Evolutionary conservation across 1,140 invertebrate species (phyloP).

Genomic region (Drosophila murphyi): DNA sequence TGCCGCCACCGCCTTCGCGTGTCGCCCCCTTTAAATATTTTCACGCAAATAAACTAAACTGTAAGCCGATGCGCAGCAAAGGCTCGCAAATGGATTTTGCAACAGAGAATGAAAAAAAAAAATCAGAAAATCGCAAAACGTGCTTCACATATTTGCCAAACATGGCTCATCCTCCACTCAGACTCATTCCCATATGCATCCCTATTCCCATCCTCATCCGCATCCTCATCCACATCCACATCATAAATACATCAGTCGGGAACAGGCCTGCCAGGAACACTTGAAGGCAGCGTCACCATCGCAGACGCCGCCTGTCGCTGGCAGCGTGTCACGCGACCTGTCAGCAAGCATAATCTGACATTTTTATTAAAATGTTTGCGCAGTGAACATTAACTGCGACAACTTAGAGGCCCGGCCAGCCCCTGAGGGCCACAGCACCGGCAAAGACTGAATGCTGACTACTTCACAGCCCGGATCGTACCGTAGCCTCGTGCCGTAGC

Average conservation of each 20-base stretch:
- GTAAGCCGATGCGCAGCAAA: constrained; percentile 53
- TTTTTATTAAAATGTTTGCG: constrained; percentile 83
- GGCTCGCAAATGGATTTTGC: constrained; percentile 74
- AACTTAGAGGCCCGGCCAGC: constrained; percentile 32
- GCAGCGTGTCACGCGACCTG: constrained; percentile 81
- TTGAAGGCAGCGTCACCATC: constrained; percentile 51
- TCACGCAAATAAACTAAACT: constrained; percentile 81
- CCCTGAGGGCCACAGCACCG: constrained; percentile 8
- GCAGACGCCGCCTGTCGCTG: constrained; percentile 59
- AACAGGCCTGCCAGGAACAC: constrained; percentile 39
- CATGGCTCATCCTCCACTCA: not conserved
- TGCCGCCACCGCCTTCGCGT: constrained; percentile 20
- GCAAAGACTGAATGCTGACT: not conserved
- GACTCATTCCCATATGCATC: not conserved
- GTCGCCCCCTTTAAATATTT: constrained; percentile 72
- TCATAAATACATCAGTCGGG: constrained; percentile 80
- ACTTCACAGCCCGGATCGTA: not conserved
- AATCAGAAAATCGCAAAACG: constrained; percentile 80
- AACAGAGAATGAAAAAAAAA: constrained; percentile 61
- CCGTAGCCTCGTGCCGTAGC: not conserved
- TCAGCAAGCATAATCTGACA: constrained; percentile 76
- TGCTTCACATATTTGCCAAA: constrained; percentile 70
- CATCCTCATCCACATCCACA: constrained; percentile 39
- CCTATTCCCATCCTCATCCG: constrained; percentile 59
- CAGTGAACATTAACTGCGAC: constrained; percentile 56